phyloP scores from a whole-genome alignment of 2,888 invertebrate genomes.

The Aleiodes leptofemur region DNA sequence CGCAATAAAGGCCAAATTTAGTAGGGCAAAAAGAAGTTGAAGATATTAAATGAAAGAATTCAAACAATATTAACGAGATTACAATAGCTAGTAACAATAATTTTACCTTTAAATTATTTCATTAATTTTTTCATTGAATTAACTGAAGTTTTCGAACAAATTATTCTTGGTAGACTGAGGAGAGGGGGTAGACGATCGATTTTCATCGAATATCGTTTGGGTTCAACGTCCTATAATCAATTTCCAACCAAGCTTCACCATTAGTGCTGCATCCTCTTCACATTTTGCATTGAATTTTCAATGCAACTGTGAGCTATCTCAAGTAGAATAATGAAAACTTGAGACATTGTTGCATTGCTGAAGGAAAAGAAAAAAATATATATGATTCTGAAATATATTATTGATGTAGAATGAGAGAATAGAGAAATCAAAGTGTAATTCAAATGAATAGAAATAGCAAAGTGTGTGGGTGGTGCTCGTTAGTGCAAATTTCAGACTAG shows the following conservation, averaged over 20 bases:
- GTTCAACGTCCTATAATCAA: slow-evolving; percentile 36
- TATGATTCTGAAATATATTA: neutral
- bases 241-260: slow-evolving; percentile 10
- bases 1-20: too few relatives aligned
- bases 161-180: slow-evolving; percentile 7
- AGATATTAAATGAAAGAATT: too few relatives aligned
- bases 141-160: neutral
- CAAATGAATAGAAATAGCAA: slow-evolving; percentile 1
- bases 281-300: slow-evolving; percentile 25
- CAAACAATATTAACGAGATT: too few relatives aligned
- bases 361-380: neutral
- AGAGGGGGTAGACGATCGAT: slow-evolving; percentile 28
- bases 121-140: slow-evolving; percentile 7
- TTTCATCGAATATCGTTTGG: slow-evolving; percentile 36
- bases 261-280: slow-evolving; percentile 25
- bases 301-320: neutral
- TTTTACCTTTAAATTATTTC: neutral
- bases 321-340: neutral
- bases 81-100: too few relatives aligned
- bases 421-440: neutral
- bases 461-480: slow-evolving; percentile 23
- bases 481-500: slow-evolving; percentile 12
- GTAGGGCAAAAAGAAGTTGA: too few relatives aligned
- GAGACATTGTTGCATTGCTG: slow-evolving; percentile 9
- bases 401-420: neutral